Conservation (phyloP, 53 echinoderm and acorn worm genomes). For the Henricia sp. region DNA sequence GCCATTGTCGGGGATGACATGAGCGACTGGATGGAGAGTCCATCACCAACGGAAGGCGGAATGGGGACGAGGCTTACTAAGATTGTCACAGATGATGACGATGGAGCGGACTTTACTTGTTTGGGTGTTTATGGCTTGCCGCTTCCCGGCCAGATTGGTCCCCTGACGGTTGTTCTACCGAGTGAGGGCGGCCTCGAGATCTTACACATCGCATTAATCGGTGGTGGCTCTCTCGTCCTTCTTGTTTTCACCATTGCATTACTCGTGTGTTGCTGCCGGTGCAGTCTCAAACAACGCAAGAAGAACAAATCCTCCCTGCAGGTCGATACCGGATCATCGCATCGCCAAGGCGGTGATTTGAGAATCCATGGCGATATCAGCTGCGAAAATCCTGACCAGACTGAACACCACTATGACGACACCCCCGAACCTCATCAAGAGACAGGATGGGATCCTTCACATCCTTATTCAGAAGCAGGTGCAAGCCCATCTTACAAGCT, state of each 20-base stretch:
- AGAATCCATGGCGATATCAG: too few relatives aligned
- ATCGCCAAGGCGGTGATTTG: background rate
- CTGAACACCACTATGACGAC: too few relatives aligned
- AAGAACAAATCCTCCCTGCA: background rate
- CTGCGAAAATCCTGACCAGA: too few relatives aligned
- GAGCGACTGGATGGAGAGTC: background rate
- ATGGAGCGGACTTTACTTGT: constrained; percentile 5
- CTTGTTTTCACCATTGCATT: constrained; percentile 10
- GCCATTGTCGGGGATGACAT: background rate
- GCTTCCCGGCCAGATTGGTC: constrained; percentile 30
- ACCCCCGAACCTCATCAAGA: too few relatives aligned
- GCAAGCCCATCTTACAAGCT: too few relatives aligned
- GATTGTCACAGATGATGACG: background rate
- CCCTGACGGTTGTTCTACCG: background rate
- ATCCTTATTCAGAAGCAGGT: too few relatives aligned
- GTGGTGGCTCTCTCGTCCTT: background rate
- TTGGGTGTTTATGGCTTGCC: background rate
- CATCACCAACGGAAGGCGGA: background rate
- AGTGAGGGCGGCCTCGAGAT: background rate
- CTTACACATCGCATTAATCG: constrained; percentile 6
- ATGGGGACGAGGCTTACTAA: background rate
- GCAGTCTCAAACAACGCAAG: background rate
- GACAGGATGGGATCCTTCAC: too few relatives aligned
- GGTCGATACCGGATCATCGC: constrained; percentile 5
- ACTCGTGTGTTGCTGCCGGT: constrained; percentile 17